phyloP scores from a whole-genome alignment of 2,113 vertebrate species.

The Pristiophorus japonicus region DNA sequence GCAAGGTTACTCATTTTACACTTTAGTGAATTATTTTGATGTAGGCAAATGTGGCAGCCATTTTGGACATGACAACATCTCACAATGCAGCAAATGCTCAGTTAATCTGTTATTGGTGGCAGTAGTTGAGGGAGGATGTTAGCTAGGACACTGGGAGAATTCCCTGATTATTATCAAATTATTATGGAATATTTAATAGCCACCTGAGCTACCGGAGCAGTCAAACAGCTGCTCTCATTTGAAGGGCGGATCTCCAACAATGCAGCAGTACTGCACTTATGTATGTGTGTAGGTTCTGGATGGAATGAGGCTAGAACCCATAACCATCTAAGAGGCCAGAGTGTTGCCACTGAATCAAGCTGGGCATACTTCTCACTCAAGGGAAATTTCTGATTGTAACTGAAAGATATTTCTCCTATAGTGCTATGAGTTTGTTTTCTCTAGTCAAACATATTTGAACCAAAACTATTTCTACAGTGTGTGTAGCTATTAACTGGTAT shows the following conservation, averaged over 20 bases:
- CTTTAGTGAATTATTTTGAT: not conserved
- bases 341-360: not conserved
- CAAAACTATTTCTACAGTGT: not conserved
- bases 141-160: not conserved
- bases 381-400: not conserved
- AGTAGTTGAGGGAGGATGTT: not conserved
- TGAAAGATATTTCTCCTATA: not conserved
- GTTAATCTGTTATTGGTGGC: not conserved
- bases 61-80: not conserved
- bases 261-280: not conserved
- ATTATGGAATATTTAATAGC: not conserved
- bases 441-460: not conserved
- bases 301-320: not conserved
- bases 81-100: not conserved
- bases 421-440: not conserved
- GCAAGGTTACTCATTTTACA: not conserved
- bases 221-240: not conserved
- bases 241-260: not conserved
- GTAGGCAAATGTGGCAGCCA: not conserved
- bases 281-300: not conserved
- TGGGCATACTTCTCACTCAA: not conserved
- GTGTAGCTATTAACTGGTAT: not conserved
- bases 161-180: not conserved
- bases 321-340: not conserved
- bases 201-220: not conserved